Evolutionary conservation across 2,113 vertebrate species (phyloP).

Genomic region (Amazona vittata): DNA sequence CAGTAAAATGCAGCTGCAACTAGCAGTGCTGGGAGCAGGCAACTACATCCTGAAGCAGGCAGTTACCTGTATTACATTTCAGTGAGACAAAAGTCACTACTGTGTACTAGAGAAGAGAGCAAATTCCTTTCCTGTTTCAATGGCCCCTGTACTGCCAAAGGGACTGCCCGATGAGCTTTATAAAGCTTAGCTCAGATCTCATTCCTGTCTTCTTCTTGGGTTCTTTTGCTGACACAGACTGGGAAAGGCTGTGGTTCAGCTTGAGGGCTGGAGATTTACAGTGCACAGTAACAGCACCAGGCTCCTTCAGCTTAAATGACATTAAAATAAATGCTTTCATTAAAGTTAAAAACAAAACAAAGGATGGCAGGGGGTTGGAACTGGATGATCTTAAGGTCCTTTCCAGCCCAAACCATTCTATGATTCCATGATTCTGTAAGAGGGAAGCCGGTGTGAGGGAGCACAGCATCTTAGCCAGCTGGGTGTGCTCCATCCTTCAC

Average conservation of each 20-base stretch:
- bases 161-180: not conserved
- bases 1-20: not conserved
- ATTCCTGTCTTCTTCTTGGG: not conserved
- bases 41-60: not conserved
- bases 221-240: not conserved
- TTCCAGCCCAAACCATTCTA: not conserved
- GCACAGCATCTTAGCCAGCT: not conserved
- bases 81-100: not conserved
- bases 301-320: not conserved
- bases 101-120: not conserved
- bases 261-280: not conserved
- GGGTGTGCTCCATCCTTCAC: not conserved
- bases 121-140: not conserved
- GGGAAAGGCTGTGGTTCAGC: not conserved
- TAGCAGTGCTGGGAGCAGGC: not conserved
- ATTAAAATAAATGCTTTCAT: conserved; percentile 18
- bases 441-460: not conserved
- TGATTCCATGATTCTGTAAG: not conserved
- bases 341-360: not conserved
- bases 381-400: not conserved
- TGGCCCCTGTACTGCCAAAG: not conserved
- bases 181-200: not conserved
- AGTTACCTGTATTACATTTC: not conserved
- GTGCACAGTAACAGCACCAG: not conserved
- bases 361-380: not conserved